Evolutionary conservation across 2,888 invertebrate genomes (phyloP).

Genomic region (Sicus ferrugineus): DNA sequence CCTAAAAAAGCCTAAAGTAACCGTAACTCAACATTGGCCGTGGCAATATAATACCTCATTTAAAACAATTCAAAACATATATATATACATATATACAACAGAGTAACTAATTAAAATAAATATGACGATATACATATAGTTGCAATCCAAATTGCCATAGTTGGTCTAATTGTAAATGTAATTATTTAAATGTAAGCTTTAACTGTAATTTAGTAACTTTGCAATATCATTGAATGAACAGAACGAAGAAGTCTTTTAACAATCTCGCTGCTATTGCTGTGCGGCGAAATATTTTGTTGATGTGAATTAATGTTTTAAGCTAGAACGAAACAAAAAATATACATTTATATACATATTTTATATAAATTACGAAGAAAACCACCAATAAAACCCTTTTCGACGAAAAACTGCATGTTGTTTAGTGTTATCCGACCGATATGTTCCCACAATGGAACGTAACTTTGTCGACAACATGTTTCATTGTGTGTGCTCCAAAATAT

Average conservation of each 20-base stretch:
- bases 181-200: not conserved
- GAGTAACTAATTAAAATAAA: slow-evolving; percentile 5
- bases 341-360: slow-evolving; percentile 15
- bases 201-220: not conserved
- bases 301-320: not conserved
- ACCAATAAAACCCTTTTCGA: slow-evolving; percentile 10
- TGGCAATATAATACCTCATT: slow-evolving; percentile 22
- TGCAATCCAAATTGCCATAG: not conserved
- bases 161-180: slow-evolving; percentile 7
- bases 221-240: not conserved
- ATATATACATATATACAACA: too few species aligned
- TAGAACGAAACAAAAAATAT: not conserved
- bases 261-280: slow-evolving; percentile 5
- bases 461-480: too few species aligned
- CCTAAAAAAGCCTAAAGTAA: not conserved
- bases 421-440: too few species aligned
- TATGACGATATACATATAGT: not conserved
- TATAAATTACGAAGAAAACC: slow-evolving; percentile 15
- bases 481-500: too few species aligned
- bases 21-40: slow-evolving; percentile 12
- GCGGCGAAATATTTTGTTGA: slow-evolving; percentile 11
- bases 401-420: not conserved
- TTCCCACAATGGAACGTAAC: too few species aligned
- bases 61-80: slow-evolving; percentile 15
- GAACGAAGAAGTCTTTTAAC: too few species aligned